Evolutionary conservation across 2,113 vertebrate species (phyloP).

Genomic region (Tachycineta bicolor): DNA sequence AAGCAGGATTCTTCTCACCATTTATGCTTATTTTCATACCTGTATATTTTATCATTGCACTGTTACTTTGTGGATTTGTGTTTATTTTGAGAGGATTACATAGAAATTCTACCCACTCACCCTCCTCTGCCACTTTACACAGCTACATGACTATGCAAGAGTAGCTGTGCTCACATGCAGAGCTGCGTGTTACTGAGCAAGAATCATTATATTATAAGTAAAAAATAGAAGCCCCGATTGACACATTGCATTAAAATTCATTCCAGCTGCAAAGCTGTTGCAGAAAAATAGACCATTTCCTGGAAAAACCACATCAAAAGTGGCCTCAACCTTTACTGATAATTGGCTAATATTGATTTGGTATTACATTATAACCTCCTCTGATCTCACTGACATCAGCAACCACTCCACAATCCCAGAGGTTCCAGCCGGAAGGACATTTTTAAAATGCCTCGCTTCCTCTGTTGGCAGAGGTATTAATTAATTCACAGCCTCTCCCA

Average conservation of each 20-base stretch:
- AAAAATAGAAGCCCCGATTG: not conserved
- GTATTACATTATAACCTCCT: conserved; percentile 46
- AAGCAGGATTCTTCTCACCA: not conserved
- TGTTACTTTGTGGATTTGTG: not conserved
- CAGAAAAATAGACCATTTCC: conserved; percentile 34
- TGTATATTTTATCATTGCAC: not conserved
- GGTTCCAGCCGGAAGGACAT: conserved; percentile 17
- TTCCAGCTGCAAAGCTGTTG: not conserved
- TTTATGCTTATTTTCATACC: not conserved
- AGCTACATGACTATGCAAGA: not conserved
- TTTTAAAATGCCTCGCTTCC: conserved; percentile 24
- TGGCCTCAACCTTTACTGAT: conserved; percentile 35
- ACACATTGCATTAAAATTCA: conserved; percentile 41
- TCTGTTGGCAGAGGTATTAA: conserved; percentile 27
- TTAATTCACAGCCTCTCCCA: conserved; percentile 32
- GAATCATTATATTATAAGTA: not conserved
- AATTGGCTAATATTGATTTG: conserved; percentile 61
- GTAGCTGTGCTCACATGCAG: not conserved
- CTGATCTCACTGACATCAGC: conserved; percentile 40
- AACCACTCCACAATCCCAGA: conserved; percentile 18
- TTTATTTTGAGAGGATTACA: conserved; percentile 16
- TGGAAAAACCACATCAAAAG: conserved; percentile 30
- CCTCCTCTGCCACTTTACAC: not conserved
- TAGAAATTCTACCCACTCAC: not conserved
- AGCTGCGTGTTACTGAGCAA: not conserved